phyloP scores from a whole-genome alignment of 2,113 vertebrate genomes.

The Bettongia penicillata region DNA sequence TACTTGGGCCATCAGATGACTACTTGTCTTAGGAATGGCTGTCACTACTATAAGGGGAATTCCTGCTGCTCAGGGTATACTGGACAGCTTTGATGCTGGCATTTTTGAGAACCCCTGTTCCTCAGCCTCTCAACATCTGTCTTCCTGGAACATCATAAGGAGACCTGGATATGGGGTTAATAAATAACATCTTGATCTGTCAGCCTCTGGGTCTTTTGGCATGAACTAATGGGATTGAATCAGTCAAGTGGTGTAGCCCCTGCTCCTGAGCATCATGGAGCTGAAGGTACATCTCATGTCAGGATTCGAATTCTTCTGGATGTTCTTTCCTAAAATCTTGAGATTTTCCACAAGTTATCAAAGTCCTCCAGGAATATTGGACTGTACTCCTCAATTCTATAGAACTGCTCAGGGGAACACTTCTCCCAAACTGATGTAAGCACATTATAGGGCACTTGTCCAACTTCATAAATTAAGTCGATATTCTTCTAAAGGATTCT shows the following conservation, averaged over 20 bases:
- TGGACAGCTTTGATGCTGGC: slow-evolving; percentile 81
- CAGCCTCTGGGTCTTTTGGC: slow-evolving; percentile 95
- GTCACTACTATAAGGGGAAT: slow-evolving; percentile 46
- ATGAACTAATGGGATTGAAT: slow-evolving; percentile 93
- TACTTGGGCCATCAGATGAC: slow-evolving; percentile 82
- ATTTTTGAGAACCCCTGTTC: slow-evolving; percentile 68
- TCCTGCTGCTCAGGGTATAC: neutral
- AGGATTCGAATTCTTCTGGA: slow-evolving; percentile 91
- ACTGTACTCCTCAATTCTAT: slow-evolving; percentile 91
- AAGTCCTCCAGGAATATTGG: slow-evolving; percentile 91
- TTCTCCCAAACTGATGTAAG: slow-evolving; percentile 91
- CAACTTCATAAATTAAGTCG: neutral
- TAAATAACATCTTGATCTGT: slow-evolving; percentile 92
- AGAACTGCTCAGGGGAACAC: slow-evolving; percentile 92
- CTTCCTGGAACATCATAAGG: slow-evolving; percentile 90
- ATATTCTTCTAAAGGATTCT: neutral
- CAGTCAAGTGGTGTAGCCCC: slow-evolving; percentile 87
- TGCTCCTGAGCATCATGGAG: slow-evolving; percentile 89
- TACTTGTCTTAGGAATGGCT: slow-evolving; percentile 45
- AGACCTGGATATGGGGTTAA: slow-evolving; percentile 89
- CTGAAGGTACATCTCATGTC: slow-evolving; percentile 92
- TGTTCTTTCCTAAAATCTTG: slow-evolving; percentile 89
- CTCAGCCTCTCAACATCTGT: slow-evolving; percentile 88
- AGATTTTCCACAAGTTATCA: slow-evolving; percentile 90
- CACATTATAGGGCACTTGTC: slow-evolving; percentile 77